phyloP scores from a whole-genome alignment of 2,113 vertebrate species.

The Pholis gunnellus region DNA sequence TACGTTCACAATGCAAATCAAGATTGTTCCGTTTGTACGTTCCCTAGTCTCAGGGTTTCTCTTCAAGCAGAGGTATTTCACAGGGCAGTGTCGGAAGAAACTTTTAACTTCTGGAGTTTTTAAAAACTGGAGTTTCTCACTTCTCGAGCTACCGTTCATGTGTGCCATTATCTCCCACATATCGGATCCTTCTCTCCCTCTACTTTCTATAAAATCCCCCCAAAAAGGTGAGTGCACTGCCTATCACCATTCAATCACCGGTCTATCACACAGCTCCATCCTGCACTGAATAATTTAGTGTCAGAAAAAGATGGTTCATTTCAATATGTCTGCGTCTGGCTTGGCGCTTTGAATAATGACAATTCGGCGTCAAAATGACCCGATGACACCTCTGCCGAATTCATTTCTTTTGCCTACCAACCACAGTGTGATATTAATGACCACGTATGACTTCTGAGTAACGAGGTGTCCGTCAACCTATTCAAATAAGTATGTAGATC shows the following conservation, averaged over 20 bases:
- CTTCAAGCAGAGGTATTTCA: not conserved
- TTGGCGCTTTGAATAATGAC: slow-evolving; percentile 31
- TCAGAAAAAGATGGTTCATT: slow-evolving; percentile 50
- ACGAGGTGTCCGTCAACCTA: not conserved
- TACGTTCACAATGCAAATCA: not conserved
- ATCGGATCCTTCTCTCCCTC: slow-evolving; percentile 8
- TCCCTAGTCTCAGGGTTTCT: not conserved
- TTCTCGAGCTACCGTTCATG: not conserved
- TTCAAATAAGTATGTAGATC: slow-evolving; percentile 9
- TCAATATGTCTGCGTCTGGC: slow-evolving; percentile 7
- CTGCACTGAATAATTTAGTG: slow-evolving; percentile 59
- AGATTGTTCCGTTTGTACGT: not conserved
- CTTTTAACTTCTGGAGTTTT: not conserved
- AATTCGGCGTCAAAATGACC: slow-evolving; percentile 34
- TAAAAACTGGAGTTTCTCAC: not conserved
- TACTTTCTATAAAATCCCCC: slow-evolving; percentile 20
- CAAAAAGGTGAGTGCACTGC: slow-evolving; percentile 23
- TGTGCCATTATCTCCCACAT: not conserved
- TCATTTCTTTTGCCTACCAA: slow-evolving; percentile 17
- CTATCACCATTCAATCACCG: slow-evolving; percentile 37
- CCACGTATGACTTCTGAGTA: slow-evolving; percentile 5
- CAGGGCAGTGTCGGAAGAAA: not conserved
- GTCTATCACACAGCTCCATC: slow-evolving; percentile 44
- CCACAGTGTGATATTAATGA: slow-evolving; percentile 1
- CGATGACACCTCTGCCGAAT: slow-evolving; percentile 18